These are phyloP conservation scores for Torymus tubicola DNA, from an alignment of 2,888 invertebrate genomes.

Conservation along the genomic window DNA sequence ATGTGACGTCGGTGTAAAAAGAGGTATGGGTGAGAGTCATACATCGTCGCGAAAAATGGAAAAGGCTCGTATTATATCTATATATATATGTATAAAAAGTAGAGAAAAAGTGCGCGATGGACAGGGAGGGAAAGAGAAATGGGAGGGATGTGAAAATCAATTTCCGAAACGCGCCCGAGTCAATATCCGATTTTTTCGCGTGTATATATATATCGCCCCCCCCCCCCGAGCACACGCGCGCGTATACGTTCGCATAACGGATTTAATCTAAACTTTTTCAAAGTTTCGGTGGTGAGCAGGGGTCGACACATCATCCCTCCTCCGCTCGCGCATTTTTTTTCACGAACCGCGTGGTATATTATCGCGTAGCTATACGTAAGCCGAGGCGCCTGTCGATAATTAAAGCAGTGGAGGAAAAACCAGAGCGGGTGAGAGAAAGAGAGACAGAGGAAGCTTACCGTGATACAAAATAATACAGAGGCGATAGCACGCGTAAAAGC, in stretches of 20 bases:
- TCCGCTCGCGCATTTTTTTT: no score
- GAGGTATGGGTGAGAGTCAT: neutral
- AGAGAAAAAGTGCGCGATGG: no score
- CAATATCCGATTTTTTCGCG: slow-evolving; percentile 38
- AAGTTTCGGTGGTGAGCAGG: slow-evolving; percentile 8
- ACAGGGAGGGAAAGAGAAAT: neutral
- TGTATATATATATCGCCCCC: no score
- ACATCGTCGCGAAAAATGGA: no score
- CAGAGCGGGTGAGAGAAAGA: neutral
- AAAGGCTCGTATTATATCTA: no score
- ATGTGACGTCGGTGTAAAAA: neutral
- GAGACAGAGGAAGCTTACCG: neutral
- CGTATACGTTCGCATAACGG: neutral
- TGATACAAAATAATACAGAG: neutral
- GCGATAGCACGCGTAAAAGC: neutral
- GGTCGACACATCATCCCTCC: no score
- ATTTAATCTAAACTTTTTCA: slow-evolving; percentile 49
- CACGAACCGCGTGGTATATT: no score
- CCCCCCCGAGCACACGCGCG: neutral
- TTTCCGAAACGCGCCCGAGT: slow-evolving; percentile 44
- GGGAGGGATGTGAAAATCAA: slow-evolving; percentile 38
- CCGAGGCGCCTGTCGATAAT: slow-evolving; percentile 19
- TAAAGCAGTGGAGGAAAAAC: neutral
- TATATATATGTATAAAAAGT: no score
- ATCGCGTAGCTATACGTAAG: neutral